These are phyloP conservation scores for Ceriagrion tenellum DNA, from an alignment of 2,888 invertebrate species.

Conservation along the genomic window DNA sequence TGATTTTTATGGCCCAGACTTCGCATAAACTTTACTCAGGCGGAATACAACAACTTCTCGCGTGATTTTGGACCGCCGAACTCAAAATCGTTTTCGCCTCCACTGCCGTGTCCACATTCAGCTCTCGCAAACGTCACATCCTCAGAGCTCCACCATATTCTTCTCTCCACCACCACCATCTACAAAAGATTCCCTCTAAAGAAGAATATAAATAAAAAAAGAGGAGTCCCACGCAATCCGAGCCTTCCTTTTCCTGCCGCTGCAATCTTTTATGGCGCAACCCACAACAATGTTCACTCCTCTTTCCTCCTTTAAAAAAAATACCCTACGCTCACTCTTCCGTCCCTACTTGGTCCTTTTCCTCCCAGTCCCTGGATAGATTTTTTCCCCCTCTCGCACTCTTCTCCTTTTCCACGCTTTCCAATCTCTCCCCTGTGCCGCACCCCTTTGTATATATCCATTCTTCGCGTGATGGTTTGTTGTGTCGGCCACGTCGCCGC, in stretches of 20 bases:
- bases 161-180: neutral
- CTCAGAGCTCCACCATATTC: too few relatives aligned
- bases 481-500: neutral
- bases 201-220: neutral
- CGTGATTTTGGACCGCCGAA: too few relatives aligned
- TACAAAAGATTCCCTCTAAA: neutral
- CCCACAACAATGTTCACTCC: neutral
- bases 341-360: neutral
- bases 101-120: too few relatives aligned
- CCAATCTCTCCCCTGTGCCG: neutral
- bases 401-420: neutral
- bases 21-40: too few relatives aligned
- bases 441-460: neutral
- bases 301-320: neutral
- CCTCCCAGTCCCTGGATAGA: neutral
- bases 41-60: too few relatives aligned
- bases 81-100: too few relatives aligned
- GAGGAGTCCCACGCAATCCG: neutral
- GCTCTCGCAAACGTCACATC: too few relatives aligned
- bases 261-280: neutral
- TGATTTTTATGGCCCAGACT: too few relatives aligned
- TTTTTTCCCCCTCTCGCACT: neutral
- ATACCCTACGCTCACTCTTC: neutral
- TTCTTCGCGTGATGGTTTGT: neutral
- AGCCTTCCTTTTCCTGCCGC: constrained; percentile 14